Evolutionary conservation across 2,888 invertebrate species (phyloP).

Genomic region (Pheosia gnoma): DNA sequence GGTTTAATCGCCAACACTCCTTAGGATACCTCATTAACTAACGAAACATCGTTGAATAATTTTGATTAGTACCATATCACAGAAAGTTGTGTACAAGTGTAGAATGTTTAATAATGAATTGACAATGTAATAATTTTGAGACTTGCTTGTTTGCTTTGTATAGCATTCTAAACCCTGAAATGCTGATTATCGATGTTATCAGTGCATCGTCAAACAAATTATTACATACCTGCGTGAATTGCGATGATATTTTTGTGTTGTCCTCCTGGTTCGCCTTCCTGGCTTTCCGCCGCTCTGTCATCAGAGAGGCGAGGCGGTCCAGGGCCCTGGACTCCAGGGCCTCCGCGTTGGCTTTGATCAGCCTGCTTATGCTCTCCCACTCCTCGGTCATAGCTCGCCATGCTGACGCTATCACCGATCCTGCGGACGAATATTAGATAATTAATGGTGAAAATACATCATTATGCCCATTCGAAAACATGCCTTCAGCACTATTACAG

Average conservation of each 20-base stretch:
- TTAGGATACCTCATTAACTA: conserved; percentile 2
- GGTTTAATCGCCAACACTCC: not conserved
- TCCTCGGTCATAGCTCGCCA: conserved; percentile 96
- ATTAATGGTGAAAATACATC: no score
- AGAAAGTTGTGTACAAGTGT: conserved; percentile 1
- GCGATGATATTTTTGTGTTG: conserved; percentile 91
- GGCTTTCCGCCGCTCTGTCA: conserved; percentile 94
- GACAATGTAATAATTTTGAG: no score
- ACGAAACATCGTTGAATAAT: no score
- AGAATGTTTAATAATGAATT: no score
- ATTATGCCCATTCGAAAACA: no score
- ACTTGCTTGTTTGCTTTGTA: no score
- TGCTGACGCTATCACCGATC: conserved; percentile 86
- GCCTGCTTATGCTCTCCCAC: conserved; percentile 92
- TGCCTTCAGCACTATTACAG: no score
- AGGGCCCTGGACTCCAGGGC: conserved; percentile 91
- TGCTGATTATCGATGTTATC: no score
- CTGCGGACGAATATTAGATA: conserved; percentile 52
- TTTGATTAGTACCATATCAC: not conserved
- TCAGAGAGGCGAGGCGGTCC: conserved; percentile 91
- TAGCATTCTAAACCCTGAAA: no score
- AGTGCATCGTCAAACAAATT: no score
- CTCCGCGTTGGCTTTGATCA: conserved; percentile 94
- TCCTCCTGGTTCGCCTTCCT: conserved; percentile 96
- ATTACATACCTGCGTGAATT: conserved; percentile 87